Evolutionary conservation across 35 echinoderm and acorn worm genomes (phyloP).

Genomic region (Heliocidaris tuberculata): DNA sequence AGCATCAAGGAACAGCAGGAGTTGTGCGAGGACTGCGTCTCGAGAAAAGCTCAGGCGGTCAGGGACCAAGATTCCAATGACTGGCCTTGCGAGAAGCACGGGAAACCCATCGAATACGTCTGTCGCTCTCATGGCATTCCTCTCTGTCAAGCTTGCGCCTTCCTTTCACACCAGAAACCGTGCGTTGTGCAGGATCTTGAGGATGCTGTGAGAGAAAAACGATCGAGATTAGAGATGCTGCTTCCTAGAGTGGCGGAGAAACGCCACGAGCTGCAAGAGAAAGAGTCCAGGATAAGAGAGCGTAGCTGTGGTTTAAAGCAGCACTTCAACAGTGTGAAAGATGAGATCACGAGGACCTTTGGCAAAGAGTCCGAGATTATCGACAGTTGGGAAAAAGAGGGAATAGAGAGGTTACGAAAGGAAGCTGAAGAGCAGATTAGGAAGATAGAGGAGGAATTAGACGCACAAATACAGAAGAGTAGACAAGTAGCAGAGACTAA

Average conservation of each 20-base stretch:
- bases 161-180: conserved; percentile 28
- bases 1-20: background rate
- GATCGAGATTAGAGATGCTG: background rate
- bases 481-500: background rate
- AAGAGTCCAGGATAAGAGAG: background rate
- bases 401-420: background rate
- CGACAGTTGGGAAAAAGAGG: background rate
- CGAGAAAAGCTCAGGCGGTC: background rate
- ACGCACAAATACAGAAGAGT: background rate
- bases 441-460: background rate
- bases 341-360: background rate
- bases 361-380: background rate
- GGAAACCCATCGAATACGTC: background rate
- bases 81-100: background rate
- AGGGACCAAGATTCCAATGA: background rate
- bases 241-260: background rate
- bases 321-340: background rate
- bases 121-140: background rate
- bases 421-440: background rate
- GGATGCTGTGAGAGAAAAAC: background rate
- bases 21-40: conserved; percentile 4
- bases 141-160: background rate
- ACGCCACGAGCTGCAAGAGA: background rate
- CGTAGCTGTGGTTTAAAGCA: background rate
- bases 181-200: background rate